A percentile compares a stretch with the other conserved stretches of the same genome.
phyloP scores from a whole-genome alignment of 2,888 invertebrate genomes.

The Hoplodrina ambigua region DNA sequence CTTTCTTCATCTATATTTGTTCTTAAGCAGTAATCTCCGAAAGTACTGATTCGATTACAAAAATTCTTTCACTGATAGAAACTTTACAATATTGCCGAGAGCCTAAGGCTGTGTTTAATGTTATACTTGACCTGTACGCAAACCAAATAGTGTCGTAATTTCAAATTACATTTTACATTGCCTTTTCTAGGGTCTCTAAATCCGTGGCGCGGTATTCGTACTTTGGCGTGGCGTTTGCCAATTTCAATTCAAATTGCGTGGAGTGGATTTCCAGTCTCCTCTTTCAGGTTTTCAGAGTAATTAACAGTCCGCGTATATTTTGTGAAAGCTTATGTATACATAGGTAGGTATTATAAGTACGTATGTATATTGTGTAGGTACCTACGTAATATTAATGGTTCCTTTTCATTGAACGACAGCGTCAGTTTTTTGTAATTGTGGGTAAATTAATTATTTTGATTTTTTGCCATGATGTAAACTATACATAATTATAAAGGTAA shows the following conservation, averaged over 20 bases:
- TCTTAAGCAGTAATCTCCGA: too few species aligned
- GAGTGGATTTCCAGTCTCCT: slow-evolving; percentile 73
- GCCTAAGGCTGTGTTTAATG: too few species aligned
- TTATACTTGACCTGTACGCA: too few species aligned
- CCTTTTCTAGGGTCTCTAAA: slow-evolving; percentile 54
- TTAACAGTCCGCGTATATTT: slow-evolving; percentile 68
- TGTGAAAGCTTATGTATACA: slow-evolving; percentile 26
- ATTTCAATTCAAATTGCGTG: slow-evolving; percentile 79
- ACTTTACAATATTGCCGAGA: too few species aligned
- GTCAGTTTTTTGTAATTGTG: background rate
- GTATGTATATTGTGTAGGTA: slow-evolving; percentile 5
- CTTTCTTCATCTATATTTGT: too few species aligned
- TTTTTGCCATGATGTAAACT: background rate
- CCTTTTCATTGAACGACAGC: slow-evolving; percentile 10
- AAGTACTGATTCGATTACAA: too few species aligned
- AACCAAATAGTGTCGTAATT: too few species aligned
- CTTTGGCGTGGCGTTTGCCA: slow-evolving; percentile 70
- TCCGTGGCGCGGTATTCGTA: slow-evolving; percentile 65
- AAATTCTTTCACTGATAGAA: too few species aligned
- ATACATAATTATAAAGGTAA: too few species aligned
- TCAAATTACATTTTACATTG: background rate
- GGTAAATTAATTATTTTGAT: background rate
- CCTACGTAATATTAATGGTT: slow-evolving; percentile 17
- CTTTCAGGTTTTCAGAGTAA: slow-evolving; percentile 72
- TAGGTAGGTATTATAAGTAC: slow-evolving; percentile 1